Percentiles rank a stretch among this genome's conserved stretches.
phyloP scores from a whole-genome alignment of 2,797 vertebrate species.

The Uromys caudimaculatus region DNA sequence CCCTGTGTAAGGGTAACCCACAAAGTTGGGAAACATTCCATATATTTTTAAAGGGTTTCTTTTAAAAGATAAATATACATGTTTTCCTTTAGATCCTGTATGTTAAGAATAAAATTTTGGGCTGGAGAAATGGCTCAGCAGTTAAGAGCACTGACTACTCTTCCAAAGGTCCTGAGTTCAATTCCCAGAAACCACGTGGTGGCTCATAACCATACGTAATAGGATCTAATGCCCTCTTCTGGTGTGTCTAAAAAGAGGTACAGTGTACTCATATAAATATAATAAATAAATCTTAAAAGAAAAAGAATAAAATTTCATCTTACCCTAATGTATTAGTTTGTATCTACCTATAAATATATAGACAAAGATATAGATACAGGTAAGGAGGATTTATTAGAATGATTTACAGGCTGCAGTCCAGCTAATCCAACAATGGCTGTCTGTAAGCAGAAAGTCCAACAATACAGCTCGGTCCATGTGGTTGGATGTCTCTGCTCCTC shows the following conservation, averaged over 20 bases:
- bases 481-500: neutral
- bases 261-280: too few relatives aligned
- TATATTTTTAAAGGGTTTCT: neutral
- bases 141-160: too few relatives aligned
- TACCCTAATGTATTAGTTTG: neutral
- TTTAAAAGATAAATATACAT: neutral
- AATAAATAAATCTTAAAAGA: too few relatives aligned
- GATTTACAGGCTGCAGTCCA: neutral
- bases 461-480: neutral
- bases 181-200: too few relatives aligned
- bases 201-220: too few relatives aligned
- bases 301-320: neutral
- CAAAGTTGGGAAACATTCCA: too few relatives aligned
- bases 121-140: too few relatives aligned
- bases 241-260: too few relatives aligned
- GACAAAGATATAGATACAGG: too few relatives aligned
- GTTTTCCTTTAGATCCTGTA: neutral
- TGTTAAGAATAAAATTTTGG: neutral
- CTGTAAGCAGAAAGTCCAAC: neutral
- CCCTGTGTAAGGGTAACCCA: too few relatives aligned
- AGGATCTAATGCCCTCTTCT: too few relatives aligned
- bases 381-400: neutral
- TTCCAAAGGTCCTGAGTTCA: too few relatives aligned
- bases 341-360: neutral
- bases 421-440: neutral